Conservation (phyloP, 1,140 invertebrate species). For the Atopsyche davidsoni region DNA sequence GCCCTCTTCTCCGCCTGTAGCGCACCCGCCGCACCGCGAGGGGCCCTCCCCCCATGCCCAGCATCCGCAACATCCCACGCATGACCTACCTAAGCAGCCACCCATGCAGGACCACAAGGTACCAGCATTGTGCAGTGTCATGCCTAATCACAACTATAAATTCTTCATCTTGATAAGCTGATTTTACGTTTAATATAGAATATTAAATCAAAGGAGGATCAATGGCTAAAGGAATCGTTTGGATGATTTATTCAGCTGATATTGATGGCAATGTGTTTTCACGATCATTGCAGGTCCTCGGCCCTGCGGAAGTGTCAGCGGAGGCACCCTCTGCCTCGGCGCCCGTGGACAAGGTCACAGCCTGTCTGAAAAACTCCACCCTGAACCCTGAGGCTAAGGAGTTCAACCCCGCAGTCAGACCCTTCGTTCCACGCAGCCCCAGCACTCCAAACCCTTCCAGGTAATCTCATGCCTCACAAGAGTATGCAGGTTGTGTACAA, state of each 20-base stretch:
- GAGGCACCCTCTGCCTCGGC: conserved; percentile 38
- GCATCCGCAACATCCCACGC: not conserved
- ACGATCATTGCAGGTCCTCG: conserved; percentile 1
- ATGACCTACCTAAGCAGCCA: not conserved
- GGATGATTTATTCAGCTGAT: not conserved
- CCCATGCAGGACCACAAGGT: conserved; percentile 5
- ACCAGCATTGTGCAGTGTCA: not conserved
- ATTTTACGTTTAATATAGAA: not conserved
- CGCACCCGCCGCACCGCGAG: not conserved
- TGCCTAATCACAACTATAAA: not conserved
- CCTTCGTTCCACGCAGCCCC: conserved; percentile 75
- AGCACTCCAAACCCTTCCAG: conserved; percentile 53
- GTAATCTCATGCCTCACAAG: no score
- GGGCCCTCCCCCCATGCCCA: not conserved
- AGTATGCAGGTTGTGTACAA: no score
- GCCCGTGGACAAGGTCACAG: conserved; percentile 54
- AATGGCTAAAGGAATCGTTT: no score
- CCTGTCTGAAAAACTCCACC: conserved; percentile 67
- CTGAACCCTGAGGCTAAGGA: conserved; percentile 86
- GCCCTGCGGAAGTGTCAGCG: conserved; percentile 32
- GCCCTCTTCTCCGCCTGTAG: conserved; percentile 5
- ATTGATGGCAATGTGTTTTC: not conserved
- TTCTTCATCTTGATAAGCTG: not conserved
- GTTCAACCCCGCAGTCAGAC: conserved; percentile 82
- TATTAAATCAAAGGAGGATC: not conserved